Evolutionary conservation across 2,797 vertebrate species (phyloP), one percentile per base, ranked within the genome.

Genomic region (Falco rusticolus): DNA sequence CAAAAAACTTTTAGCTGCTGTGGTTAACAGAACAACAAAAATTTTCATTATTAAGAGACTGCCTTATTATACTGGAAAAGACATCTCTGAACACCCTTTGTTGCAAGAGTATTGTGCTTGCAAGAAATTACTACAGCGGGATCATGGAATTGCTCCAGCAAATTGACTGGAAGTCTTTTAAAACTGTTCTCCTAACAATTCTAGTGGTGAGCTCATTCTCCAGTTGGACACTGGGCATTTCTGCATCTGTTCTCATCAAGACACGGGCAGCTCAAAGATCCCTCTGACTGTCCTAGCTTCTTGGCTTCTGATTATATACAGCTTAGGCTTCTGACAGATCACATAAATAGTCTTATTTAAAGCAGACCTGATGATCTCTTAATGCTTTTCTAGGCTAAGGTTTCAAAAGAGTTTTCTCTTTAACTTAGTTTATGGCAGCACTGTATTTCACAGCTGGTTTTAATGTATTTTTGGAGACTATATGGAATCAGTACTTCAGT

Each of bases 361-460:
- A 89, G 87, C 77, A 95, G 94, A 97, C 92, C 89, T 96, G 94
- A 93, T 88, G 96, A 97, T 93, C 87, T 96, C 75, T 90, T 93
- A 95, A 96, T 96, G 93, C 85, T 97, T 98, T 98, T 97, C 96
- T 95, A 98, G 96, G 95, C 93, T 97, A 98, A 97, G 65, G 87
- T 97, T 97, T 97, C 96, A 92, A 96, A 97, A 96, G 94, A 26
- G 41, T 97, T 97, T 97, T 95, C 93, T 95, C 97, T 97, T 96
- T 95, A 95, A 94, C 97, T 97, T 95, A 89, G 91, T 97, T 98
- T 98, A 97, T 94, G 96, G 94, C 93, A 91, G 54, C 63, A n/a
- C 92, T 91, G 79, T 94, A 96, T 96, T 97, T 98, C 92, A 97
- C 94, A 96, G 95, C 78, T 93, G 94, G 82, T 96, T 96, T 96